Base-by-base conservation (phyloP, 2,888 invertebrate genomes). In the Cephus nigrinus region DNA sequence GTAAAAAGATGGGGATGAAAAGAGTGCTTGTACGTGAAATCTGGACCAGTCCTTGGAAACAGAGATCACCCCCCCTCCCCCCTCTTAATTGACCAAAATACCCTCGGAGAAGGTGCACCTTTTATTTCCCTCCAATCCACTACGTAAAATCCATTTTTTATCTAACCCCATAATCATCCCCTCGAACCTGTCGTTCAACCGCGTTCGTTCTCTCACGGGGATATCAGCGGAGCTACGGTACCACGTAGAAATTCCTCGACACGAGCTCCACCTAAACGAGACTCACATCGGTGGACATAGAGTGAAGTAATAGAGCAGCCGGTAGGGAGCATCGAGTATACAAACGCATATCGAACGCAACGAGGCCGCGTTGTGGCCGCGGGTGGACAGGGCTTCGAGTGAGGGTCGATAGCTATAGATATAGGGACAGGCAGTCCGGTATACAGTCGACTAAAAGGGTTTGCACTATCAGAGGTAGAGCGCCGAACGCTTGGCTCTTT, bases 291-390 rank as follows among this genome's bases (percentile, higher is more conserved):
- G 40, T 0, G 40, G 23, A 55, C 23, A 1, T 23, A 23, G 5
- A 55, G 40, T 23, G 40, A 5, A 55, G 40, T 55, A 15, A 55
- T 55, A 11, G 71, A 71, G 71, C 71, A 32, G 31, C 71, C 30
- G 2, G 78, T 69, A 78, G 71, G 34, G 73, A 68, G 77, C 78
- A 35, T 34, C 69, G 4, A 69, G 31, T 32, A 3, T 30, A 34
- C 34, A 34, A 34, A 34, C 11, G 34, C 34, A 34, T 34, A 71
- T 71, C 71, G 71, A 71, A 32, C 30, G 69, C 30, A 69, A 11
- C 32, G 31, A 12, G 31, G 33, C 74, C 34, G 74, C n/a, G 34
- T 35, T 23, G 34, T 12, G 74, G 36, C 31, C 30, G 74, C 34
- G 23, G 73, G 74, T 74, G 74, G 74, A 35, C 33, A 34, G 36